phyloP scores from a whole-genome alignment of 2,888 invertebrate genomes.

The Brenthis daphne region DNA sequence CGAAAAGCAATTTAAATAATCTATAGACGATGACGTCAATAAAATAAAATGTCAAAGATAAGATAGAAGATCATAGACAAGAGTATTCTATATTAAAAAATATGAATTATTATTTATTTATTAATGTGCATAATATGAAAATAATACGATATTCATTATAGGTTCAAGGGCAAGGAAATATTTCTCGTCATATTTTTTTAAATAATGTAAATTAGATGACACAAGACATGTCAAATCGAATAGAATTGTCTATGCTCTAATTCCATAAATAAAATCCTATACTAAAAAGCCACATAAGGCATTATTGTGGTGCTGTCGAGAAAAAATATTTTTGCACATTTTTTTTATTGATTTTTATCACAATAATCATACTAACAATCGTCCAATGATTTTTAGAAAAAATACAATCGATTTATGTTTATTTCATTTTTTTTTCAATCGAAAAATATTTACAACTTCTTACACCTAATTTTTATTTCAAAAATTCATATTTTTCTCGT shows the following conservation, averaged over 20 bases:
- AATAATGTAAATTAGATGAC: neutral
- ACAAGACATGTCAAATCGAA: neutral
- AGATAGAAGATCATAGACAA: slow-evolving; percentile 37
- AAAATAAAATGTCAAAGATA: slow-evolving; percentile 35
- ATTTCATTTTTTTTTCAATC: slow-evolving; percentile 41
- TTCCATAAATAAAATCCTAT: slow-evolving; percentile 41
- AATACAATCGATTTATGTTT: slow-evolving; percentile 50
- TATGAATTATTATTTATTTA: neutral
- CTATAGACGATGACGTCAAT: slow-evolving; percentile 31
- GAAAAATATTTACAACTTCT: slow-evolving; percentile 56
- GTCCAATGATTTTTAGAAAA: slow-evolving; percentile 53
- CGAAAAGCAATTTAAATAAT: slow-evolving; percentile 33
- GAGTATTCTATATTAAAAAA: slow-evolving; percentile 21
- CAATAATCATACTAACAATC: slow-evolving; percentile 50
- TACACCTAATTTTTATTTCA: slow-evolving; percentile 46
- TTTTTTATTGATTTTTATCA: slow-evolving; percentile 43
- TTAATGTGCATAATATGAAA: neutral
- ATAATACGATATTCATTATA: neutral
- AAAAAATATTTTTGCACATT: slow-evolving; percentile 56
- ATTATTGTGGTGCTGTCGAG: slow-evolving; percentile 53
- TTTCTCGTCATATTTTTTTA: too few species aligned
- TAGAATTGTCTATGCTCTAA: slow-evolving; percentile 35
- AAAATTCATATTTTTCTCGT: slow-evolving; percentile 40
- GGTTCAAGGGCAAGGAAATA: too few species aligned
- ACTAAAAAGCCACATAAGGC: slow-evolving; percentile 45